Percentiles rank a stretch among this genome's conserved stretches.
Evolutionary conservation across 30 jellyfish, hydroid and myxozoan species (phyloP).

Genomic region (Pelagia noctiluca): DNA sequence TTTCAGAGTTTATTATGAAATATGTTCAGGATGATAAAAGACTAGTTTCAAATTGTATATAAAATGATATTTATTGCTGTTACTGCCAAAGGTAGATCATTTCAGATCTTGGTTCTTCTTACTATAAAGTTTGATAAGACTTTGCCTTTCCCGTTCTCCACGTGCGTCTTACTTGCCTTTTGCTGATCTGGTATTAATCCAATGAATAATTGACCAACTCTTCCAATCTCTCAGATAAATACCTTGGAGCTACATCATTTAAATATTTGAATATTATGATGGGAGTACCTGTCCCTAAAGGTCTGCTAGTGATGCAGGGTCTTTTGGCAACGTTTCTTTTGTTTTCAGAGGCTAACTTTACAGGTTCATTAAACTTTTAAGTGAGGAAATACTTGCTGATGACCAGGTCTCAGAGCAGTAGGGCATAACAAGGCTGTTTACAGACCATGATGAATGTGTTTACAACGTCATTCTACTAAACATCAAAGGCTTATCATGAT

Average conservation of each 20-base stretch:
- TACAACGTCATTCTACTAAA: no score
- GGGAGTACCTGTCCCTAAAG: no score
- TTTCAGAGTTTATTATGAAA: no score
- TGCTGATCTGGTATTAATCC: constrained; percentile 10
- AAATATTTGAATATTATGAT: constrained; percentile 17
- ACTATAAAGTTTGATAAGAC: constrained; percentile 13
- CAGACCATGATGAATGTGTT: no score
- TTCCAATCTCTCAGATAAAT: constrained; percentile 17
- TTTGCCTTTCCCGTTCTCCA: constrained; percentile 17
- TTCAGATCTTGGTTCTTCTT: constrained; percentile 22
- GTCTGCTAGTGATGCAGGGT: constrained; percentile 4
- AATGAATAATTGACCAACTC: not conserved
- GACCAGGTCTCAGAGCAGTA: constrained; percentile 49
- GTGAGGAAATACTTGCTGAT: constrained; percentile 51
- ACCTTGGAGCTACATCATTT: constrained; percentile 19
- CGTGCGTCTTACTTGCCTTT: constrained; percentile 14
- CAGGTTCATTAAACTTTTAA: constrained; percentile 25
- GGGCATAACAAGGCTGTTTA: constrained; percentile 27
- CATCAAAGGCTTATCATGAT: no score
- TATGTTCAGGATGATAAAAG: not conserved
- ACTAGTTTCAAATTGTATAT: not conserved
- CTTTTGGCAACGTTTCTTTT: constrained; percentile 6
- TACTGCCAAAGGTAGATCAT: not conserved
- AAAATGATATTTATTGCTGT: no score
- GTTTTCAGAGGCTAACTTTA: constrained; percentile 22